Conservation (phyloP, 30 jellyfish, hydroid and myxozoan genomes). For the Chironex yamaguchii region DNA sequence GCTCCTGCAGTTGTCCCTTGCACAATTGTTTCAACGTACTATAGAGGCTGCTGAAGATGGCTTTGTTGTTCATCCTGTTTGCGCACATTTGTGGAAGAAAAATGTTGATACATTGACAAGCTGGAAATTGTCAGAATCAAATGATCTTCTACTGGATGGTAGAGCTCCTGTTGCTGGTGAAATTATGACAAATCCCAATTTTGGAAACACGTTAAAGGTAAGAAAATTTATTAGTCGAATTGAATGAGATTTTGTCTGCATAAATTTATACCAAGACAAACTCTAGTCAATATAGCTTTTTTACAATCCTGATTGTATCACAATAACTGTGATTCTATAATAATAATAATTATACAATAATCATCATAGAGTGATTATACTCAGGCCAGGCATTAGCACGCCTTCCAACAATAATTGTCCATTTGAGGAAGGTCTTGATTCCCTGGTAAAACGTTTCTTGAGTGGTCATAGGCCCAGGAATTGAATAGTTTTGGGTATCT, state of each 20-base stretch:
- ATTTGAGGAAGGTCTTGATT: too few species aligned
- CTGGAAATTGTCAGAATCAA: constrained; percentile 43
- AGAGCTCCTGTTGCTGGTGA: constrained; percentile 84
- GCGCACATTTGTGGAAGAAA: constrained; percentile 74
- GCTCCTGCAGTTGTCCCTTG: constrained; percentile 62
- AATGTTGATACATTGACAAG: constrained; percentile 45
- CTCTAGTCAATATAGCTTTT: not conserved
- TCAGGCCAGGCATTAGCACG: not conserved
- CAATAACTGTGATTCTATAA: too few species aligned
- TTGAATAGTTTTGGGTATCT: too few species aligned
- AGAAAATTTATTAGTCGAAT: not conserved
- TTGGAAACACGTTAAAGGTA: constrained; percentile 82
- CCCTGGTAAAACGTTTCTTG: too few species aligned
- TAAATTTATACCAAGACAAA: not conserved
- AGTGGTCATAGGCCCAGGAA: too few species aligned
- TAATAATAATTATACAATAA: too few species aligned
- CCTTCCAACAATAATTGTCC: too few species aligned
- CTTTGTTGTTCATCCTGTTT: constrained; percentile 82
- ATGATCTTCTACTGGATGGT: constrained; percentile 70
- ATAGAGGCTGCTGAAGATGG: constrained; percentile 81
- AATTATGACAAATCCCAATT: constrained; percentile 69
- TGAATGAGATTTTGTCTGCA: not conserved
- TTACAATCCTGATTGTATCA: not conserved
- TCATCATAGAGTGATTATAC: not conserved
- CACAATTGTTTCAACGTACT: constrained; percentile 75